Evolutionary conservation across 1,140 invertebrate genomes (phyloP).

Genomic region (Oryctes rhinoceros): DNA sequence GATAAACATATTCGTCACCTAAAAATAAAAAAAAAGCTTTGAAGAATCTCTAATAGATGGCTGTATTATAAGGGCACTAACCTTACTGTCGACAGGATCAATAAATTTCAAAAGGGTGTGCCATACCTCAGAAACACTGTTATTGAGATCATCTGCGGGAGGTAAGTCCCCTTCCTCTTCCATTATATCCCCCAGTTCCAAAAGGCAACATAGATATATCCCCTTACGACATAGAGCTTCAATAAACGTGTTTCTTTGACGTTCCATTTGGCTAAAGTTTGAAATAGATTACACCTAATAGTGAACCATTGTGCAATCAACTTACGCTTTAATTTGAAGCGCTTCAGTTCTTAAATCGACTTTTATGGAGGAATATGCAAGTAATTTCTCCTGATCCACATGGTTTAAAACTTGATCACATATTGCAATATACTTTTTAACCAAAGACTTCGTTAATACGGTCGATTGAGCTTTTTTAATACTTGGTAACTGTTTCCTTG

Average conservation of each 20-base stretch:
- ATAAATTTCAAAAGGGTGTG: conserved; percentile 79
- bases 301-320: neutral
- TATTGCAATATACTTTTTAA: conserved; percentile 61
- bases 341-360: conserved; percentile 80
- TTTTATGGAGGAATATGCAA: conserved; percentile 83
- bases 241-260: conserved; percentile 77
- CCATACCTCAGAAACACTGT: conserved; percentile 72
- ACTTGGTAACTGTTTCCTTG: conserved; percentile 60
- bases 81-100: conserved; percentile 81
- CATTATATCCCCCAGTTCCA: conserved; percentile 59
- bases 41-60: neutral
- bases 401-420: conserved; percentile 73
- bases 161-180: neutral
- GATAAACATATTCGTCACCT: conserved; percentile 63
- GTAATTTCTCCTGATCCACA: conserved; percentile 78
- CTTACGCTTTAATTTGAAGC: conserved; percentile 77
- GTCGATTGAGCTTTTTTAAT: conserved; percentile 41
- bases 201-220: conserved; percentile 74
- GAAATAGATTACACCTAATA: neutral
- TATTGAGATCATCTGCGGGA: neutral
- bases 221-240: conserved; percentile 82
- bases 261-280: conserved; percentile 75
- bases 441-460: conserved; percentile 53
- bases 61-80: conserved; percentile 51
- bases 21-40: conserved; percentile 40